Evolutionary conservation across 1,140 invertebrate genomes (phyloP).

Genomic region (Drosophila prosaltans): DNA sequence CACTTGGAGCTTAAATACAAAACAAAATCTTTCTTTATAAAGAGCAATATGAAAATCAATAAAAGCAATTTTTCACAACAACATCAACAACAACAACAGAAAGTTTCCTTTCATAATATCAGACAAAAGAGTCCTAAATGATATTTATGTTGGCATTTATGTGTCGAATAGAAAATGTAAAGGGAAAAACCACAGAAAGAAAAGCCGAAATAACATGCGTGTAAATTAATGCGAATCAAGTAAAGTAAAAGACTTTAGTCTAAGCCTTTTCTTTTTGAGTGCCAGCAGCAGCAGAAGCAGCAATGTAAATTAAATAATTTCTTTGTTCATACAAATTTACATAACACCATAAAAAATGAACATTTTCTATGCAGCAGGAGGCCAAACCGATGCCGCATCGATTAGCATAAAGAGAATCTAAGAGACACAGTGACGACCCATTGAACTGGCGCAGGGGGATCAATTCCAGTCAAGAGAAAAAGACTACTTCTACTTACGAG

Average conservation of each 20-base stretch:
- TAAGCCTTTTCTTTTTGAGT: constrained; percentile 19
- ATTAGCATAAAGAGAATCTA: constrained; percentile 52
- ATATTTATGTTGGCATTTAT: constrained; percentile 76
- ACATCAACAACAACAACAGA: constrained; percentile 57
- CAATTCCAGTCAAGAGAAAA: neutral
- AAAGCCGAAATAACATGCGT: constrained; percentile 59
- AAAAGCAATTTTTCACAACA: constrained; percentile 63
- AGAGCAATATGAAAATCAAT: constrained; percentile 57
- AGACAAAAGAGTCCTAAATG: constrained; percentile 66
- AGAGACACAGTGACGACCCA: constrained; percentile 51
- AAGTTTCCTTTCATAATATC: constrained; percentile 47
- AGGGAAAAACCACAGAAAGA: constrained; percentile 40
- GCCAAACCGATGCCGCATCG: constrained; percentile 9
- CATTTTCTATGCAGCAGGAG: constrained; percentile 53
- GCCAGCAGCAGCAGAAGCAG: neutral
- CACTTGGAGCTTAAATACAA: constrained; percentile 42
- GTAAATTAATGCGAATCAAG: constrained; percentile 77
- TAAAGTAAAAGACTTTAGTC: constrained; percentile 24
- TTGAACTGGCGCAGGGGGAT: constrained; percentile 45
- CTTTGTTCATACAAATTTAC: constrained; percentile 67
- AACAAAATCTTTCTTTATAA: constrained; percentile 23
- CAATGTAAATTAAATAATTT: constrained; percentile 79
- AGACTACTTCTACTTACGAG: neutral
- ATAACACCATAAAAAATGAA: constrained; percentile 63
- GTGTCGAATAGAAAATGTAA: constrained; percentile 35